A percentile compares a stretch with the other conserved stretches of the same genome.
Conservation (phyloP, 35 echinoderm and acorn worm species). For the Acanthaster planci region DNA sequence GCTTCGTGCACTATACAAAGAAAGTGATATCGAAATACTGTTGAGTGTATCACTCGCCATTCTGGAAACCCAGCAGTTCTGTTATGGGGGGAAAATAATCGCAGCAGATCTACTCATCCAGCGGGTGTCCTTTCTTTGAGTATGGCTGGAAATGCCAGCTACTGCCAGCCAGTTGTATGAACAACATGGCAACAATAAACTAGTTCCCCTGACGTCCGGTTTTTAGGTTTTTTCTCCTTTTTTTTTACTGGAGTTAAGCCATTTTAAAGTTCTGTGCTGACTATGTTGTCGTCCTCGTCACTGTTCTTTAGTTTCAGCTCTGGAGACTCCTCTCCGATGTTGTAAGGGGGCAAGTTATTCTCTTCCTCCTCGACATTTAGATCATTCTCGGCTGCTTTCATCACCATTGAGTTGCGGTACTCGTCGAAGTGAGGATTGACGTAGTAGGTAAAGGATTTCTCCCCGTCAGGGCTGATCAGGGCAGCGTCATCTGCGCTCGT, state of each 20-base stretch:
- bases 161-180: not conserved
- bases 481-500: conserved; percentile 3
- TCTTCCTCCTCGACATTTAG: not conserved
- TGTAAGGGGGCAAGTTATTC: not conserved
- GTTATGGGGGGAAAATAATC: too few relatives aligned
- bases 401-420: not conserved
- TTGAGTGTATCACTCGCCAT: too few relatives aligned
- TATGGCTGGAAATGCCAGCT: not conserved
- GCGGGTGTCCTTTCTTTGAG: not conserved
- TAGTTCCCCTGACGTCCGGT: too few relatives aligned
- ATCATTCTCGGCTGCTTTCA: not conserved
- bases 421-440: conserved; percentile 35
- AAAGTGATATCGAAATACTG: too few relatives aligned
- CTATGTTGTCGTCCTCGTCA: conserved; percentile 1
- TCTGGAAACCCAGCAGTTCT: too few relatives aligned
- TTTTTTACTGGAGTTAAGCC: not conserved
- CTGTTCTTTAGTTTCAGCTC: not conserved
- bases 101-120: not conserved
- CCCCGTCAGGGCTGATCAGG: not conserved
- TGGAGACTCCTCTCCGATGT: not conserved
- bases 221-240: not conserved
- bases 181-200: too few relatives aligned
- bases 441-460: conserved; percentile 30
- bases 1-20: too few relatives aligned
- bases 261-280: conserved; percentile 33